Base-by-base conservation (phyloP, 2,797 vertebrate genomes). In the Myotis daubentonii region DNA sequence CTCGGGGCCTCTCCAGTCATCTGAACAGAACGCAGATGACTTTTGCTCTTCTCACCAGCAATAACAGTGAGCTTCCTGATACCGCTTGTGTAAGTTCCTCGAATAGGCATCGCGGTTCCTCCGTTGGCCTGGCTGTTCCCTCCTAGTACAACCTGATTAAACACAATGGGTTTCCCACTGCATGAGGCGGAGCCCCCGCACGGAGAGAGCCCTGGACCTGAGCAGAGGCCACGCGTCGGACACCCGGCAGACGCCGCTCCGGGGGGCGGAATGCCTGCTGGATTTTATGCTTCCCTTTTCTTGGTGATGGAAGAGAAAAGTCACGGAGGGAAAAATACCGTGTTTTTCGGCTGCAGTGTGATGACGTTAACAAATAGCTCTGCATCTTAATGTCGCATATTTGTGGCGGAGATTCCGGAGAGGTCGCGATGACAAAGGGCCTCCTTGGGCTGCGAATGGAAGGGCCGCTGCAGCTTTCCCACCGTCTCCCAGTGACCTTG, bases 161-260 rank as follows among this genome's bases (percentile, higher is more conserved):
- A 68, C 49, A 70, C 79, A 85, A 85, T 87, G 89, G 87, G 60
- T 95, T 97, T 90, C 94, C 65, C 51, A 93, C 81, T 68, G 65
- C 75, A 28, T 94, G 76, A 89, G 88, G 72, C 17, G 72, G 87
- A 92, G 74, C 4, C 33, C 75, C 2, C 81, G 38, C 65, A 51
- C 70, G 9, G 47, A 83, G 82, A 90, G 94, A 95, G 65, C 75
- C 75, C 33, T 25, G 38, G 85, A 81, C 90, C 80, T 95, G 92
- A 87, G 89, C 81, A 88, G 85, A 70, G 84, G 55, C 51, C 87
- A 49, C 28, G 89, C n/a, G 10, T 36, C 20, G 89, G 53, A 53
- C 38, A 91, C 47, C 62, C 68, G 10, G 38, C 10, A 16, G 93
- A 75, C n/a, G 62, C 38, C 30, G 5, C 36, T 78, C n/a, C 7